Base-by-base conservation (phyloP, 2,113 vertebrate species). In the Percina caprodes region DNA sequence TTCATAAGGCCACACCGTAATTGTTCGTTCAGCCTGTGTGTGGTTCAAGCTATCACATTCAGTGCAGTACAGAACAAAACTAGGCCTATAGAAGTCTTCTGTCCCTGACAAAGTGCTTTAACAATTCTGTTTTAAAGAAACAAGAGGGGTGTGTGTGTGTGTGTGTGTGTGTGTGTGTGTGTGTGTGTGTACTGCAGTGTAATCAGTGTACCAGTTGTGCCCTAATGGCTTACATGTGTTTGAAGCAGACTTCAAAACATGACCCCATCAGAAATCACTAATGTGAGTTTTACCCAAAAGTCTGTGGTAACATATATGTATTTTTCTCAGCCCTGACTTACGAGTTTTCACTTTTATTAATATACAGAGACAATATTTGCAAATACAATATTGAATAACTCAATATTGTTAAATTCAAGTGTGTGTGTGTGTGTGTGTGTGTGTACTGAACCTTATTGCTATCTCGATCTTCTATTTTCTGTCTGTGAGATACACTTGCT, bases 201-300 rank as follows among this genome's bases (percentile, higher is more conserved):
- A 94, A 95, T 94, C 89, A 92, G 82, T 84, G 85, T 75, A 90
- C 82, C 69, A 89, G 72, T 88, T 86, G 77, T 77, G 72, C 84
- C 42, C n/a, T 92, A 94, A 95, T 94, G 69, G 86, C 86, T 94
- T 84, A 85, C 94, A 94, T 92, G 88, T 95, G 93, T 85, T 88
- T 76, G 69, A 82, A 79, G 73, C 49, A 83, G 85, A 90, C 74
- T 84, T 91, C 61, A 89, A 91, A 91, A 92, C 82, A 70, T 83
- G 79, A 68, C 26, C 60, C 61, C 24, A 26, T 84, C 49, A 83
- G 83, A 89, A 89, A 81, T n/a, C n/a, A 80, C 72, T 79, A 81
- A 86, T 83, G 77, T 74, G 69, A 69, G 58, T 67, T 82, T 80
- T 56, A 83, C 70, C 69, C 69, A n/a, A 62, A 80, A 61, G 42